Evolutionary conservation across 1,140 invertebrate genomes (phyloP).

Genomic region (Drosophila aff.): DNA sequence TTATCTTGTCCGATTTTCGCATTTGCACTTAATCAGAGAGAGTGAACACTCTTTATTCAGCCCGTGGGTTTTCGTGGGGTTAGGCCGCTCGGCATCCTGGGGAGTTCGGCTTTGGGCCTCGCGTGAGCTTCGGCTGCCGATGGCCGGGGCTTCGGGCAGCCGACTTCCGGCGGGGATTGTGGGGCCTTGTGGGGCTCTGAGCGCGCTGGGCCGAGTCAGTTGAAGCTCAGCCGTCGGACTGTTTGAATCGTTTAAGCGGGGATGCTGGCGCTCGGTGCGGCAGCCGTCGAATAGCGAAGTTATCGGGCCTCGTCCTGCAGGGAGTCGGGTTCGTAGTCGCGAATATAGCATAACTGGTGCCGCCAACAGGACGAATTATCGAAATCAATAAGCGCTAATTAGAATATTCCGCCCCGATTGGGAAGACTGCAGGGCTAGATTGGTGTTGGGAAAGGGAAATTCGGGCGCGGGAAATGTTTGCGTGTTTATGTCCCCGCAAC

Average conservation of each 20-base stretch:
- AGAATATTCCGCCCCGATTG: constrained; percentile 21
- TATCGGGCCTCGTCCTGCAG: constrained; percentile 42
- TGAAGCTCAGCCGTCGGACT: constrained; percentile 78
- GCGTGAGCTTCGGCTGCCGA: constrained; percentile 26
- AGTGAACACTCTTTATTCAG: constrained; percentile 27
- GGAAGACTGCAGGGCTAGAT: constrained; percentile 14
- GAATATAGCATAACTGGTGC: constrained; percentile 32
- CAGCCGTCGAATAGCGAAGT: constrained; percentile 49
- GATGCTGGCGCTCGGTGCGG: constrained; percentile 68
- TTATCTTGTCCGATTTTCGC: constrained; percentile 13
- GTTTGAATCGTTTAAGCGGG: constrained; percentile 66
- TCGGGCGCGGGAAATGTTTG: constrained; percentile 21
- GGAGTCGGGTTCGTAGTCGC: constrained; percentile 30
- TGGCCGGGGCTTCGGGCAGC: constrained; percentile 18
- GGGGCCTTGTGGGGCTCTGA: constrained; percentile 29
- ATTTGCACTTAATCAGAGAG: constrained; percentile 2
- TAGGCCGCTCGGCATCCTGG: constrained; percentile 6
- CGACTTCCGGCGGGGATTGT: constrained; percentile 24
- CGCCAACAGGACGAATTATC: constrained; percentile 43
- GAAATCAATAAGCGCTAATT: constrained; percentile 44
- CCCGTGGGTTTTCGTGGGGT: background rate
- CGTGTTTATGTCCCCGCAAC: constrained; percentile 25
- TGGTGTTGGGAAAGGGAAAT: background rate
- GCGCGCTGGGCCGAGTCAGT: constrained; percentile 41
- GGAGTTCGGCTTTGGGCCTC: constrained; percentile 16